Base-by-base conservation (phyloP, 2,888 invertebrate genomes). In the Nephrocerus scutellatus region DNA sequence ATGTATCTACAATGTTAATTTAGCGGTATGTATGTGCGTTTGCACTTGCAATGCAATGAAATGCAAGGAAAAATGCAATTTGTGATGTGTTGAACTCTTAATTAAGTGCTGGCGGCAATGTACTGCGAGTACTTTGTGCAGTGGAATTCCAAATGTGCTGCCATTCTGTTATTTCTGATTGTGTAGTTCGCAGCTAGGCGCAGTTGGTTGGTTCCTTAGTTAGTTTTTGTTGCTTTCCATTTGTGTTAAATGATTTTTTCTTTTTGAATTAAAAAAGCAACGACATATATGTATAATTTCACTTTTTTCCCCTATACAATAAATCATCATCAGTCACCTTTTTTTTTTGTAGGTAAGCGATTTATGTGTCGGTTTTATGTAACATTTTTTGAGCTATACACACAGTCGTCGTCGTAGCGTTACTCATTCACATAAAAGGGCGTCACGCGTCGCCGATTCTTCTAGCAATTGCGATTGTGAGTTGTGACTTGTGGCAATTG, bases 71-170 rank as follows among this genome's bases (percentile, higher is more conserved):
- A 39, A 14, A 32, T 34, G 31, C 39, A 37, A 39, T 37, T 42
- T 37, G 32, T 39, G 43, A 41, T 43, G 39, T 41, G 46, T 43
- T 49, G 41, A 48, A 39, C 49, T 43, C 47, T 49, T 47, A 49
- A 49, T 49, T 49, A 47, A 47, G 44, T 41, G 33, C 37, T 41
- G 18, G 10, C 23, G 23, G 23, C 23, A 10, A 10, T 10, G n/a
- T n/a, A n/a, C n/a, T n/a, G n/a, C n/a, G n/a, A n/a, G n/a, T n/a
- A n/a, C n/a, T n/a, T n/a, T n/a, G n/a, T n/a, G n/a, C n/a, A n/a
- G n/a, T n/a, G n/a, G n/a, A n/a, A n/a, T n/a, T n/a, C n/a, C n/a
- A n/a, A n/a, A n/a, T n/a, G n/a, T n/a, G n/a, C n/a, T n/a, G n/a
- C n/a, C 22, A 14, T 14, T 32, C 24, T 16, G 22, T 32, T 22